phyloP scores from a whole-genome alignment of 2,797 vertebrate genomes.

The Nannoperca australis region DNA sequence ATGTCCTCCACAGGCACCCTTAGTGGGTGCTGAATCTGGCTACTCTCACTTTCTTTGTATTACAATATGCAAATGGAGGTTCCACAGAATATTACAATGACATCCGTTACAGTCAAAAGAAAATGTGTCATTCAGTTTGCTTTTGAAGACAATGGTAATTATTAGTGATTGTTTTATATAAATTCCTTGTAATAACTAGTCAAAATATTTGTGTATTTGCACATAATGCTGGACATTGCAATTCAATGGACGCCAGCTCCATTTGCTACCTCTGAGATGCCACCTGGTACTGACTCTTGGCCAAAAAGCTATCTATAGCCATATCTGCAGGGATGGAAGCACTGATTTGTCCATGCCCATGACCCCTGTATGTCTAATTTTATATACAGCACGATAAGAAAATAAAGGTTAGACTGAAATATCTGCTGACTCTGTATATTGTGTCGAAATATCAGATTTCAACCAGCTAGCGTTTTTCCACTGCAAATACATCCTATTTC shows the following conservation, averaged over 20 bases:
- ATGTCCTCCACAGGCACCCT: conserved; percentile 43
- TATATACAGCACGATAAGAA: not conserved
- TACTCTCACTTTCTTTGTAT: conserved; percentile 5
- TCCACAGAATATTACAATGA: not conserved
- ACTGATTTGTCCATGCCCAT: conserved; percentile 12
- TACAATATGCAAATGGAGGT: conserved; percentile 14
- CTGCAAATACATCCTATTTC: not conserved
- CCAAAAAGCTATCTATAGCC: conserved; percentile 67
- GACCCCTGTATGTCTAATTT: conserved; percentile 35
- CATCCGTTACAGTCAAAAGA: not conserved
- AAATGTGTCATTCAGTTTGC: not conserved
- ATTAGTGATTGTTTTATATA: not conserved
- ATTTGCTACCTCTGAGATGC: conserved; percentile 56
- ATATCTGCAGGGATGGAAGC: conserved; percentile 26
- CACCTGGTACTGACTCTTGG: conserved; percentile 58
- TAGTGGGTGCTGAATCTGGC: conserved; percentile 6
- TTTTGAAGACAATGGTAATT: not conserved
- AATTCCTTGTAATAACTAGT: not conserved
- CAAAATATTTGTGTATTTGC: not conserved
- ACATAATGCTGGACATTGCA: conserved; percentile 25
- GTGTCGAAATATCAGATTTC: not conserved
- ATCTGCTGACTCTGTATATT: not conserved
- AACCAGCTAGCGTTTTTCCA: not conserved
- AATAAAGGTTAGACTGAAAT: not conserved
- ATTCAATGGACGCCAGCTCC: conserved; percentile 32